These are phyloP conservation scores for Typhlomys cinereus DNA, from an alignment of 2,113 vertebrate genomes.

Conservation along the genomic window DNA sequence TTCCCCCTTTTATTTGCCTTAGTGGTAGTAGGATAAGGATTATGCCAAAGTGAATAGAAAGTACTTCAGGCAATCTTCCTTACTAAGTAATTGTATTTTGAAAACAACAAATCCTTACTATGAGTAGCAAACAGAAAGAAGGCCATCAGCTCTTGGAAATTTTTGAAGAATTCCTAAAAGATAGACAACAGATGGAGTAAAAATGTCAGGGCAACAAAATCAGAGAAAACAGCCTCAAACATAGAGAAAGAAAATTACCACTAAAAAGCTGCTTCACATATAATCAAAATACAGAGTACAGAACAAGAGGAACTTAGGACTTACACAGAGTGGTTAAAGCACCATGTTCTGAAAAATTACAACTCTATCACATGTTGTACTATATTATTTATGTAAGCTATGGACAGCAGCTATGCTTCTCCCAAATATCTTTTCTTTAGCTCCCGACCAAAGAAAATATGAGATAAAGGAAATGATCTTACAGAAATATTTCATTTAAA, in stretches of 20 bases:
- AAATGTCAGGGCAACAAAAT: constrained; percentile 47
- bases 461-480: not conserved
- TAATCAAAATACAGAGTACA: constrained; percentile 25
- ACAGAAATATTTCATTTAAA: no score
- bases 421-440: not conserved
- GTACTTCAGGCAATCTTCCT: not conserved
- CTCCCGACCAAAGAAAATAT: not conserved
- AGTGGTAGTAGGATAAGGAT: not conserved
- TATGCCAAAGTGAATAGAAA: not conserved
- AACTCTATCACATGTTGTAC: not conserved
- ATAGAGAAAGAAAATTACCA: constrained; percentile 47
- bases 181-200: constrained; percentile 51
- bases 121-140: constrained; percentile 40
- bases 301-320: not conserved
- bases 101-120: not conserved
- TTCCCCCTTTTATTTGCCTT: not conserved
- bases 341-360: not conserved
- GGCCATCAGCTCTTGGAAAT: constrained; percentile 20
- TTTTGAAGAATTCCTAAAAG: constrained; percentile 59
- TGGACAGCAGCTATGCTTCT: not conserved
- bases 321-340: not conserved
- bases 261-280: constrained; percentile 12
- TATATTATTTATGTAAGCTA: not conserved
- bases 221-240: constrained; percentile 33
- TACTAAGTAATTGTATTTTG: not conserved